A percentile compares a stretch with the other conserved stretches of the same genome.
Conservation (phyloP, 2,797 vertebrate genomes). For the Momotus momota region DNA sequence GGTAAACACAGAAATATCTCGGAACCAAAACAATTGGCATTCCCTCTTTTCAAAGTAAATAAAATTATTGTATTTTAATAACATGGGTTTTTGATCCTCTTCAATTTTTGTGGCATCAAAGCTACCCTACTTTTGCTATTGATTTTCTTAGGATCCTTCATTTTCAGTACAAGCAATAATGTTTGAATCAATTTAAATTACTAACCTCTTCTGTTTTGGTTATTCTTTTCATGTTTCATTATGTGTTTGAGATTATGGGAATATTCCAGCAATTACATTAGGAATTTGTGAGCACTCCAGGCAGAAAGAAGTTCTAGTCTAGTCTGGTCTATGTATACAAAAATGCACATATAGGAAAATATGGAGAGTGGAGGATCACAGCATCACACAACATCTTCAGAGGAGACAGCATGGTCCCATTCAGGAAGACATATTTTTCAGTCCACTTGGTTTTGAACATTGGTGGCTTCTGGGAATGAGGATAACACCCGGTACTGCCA, state of each 20-base stretch:
- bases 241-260: background rate
- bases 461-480: background rate
- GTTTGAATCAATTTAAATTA: background rate
- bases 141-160: background rate
- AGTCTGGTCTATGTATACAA: background rate
- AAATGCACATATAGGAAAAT: background rate
- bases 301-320: background rate
- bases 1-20: background rate
- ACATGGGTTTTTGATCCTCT: background rate
- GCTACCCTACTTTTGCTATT: background rate
- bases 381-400: background rate
- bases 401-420: fast-evolving
- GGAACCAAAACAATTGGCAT: background rate
- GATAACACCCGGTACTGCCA: background rate
- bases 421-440: background rate
- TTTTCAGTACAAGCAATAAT: background rate
- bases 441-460: background rate
- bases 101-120: background rate
- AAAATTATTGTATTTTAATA: background rate
- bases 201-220: background rate
- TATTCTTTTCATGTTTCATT: background rate
- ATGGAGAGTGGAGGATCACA: background rate
- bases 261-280: background rate
- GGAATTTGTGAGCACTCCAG: background rate
- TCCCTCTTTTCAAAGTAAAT: background rate